Evolutionary conservation across 2,113 vertebrate species (phyloP), one percentile per base, ranked within the genome.

Genomic region (Datnioides undecimradiatus): DNA sequence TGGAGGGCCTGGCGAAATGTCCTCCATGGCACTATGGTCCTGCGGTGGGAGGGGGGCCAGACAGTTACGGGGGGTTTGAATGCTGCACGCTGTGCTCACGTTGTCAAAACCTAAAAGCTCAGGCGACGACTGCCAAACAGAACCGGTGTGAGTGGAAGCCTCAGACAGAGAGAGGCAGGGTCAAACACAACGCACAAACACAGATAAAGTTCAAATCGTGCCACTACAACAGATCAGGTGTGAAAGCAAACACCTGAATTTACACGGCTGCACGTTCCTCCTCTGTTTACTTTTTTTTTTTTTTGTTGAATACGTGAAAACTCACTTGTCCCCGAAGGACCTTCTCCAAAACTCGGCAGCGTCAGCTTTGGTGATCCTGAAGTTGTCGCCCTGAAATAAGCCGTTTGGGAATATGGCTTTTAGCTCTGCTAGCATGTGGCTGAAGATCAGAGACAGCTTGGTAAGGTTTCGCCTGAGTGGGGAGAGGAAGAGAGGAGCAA

Each of bases 331-430:
- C 46, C 97, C 98, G 76, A 99, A 99, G 21, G 97, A 97, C 83
- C 96, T 95, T 67, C 97, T 97, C 98, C 98, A 99, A 85, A 99
- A 99, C 36, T 99, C 98, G 0, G 98, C 97, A 36, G 98, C 98
- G 16, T 99, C 98, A 14, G 98, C 98, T 94, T 99, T 99, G 75
- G 98, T 99, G 91, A 99, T 99, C 79, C 98, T 93, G 93, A 99
- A 99, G 0, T 97, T 97, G 91, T 99, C 98, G 14, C 98, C 98
- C 83, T 99, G 98, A 90, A 99, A 99, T 3, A 98, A 94, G 52
- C 98, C 98, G 1, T 95, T 98, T 69, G 98, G 98, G 90, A 99
- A 99, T 88, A 99, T 98, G 55, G 97, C 98, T 93, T 99, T 99
- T 8, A 99, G 94, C 66, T 99, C 98, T 2, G 98, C 98, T 40